phyloP scores from a whole-genome alignment of 2,888 invertebrate genomes.

The Himalopsyche anomala region DNA sequence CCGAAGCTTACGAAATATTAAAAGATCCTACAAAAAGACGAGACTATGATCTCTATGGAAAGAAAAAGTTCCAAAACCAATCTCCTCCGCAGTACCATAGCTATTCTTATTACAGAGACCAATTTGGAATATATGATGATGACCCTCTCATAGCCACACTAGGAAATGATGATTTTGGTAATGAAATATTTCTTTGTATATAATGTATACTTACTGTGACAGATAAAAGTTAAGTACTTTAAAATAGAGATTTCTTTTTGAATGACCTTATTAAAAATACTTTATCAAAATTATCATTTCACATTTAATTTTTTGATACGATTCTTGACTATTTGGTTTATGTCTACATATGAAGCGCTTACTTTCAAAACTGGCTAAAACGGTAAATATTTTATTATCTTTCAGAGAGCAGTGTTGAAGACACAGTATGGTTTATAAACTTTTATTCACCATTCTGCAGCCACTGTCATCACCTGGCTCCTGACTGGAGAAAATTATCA shows the following conservation, averaged over 20 bases:
- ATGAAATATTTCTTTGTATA: slow-evolving; percentile 68
- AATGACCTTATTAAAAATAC: too few species aligned
- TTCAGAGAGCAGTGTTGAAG: slow-evolving; percentile 76
- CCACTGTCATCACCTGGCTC: slow-evolving; percentile 89
- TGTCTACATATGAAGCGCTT: too few species aligned
- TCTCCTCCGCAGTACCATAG: slow-evolving; percentile 83
- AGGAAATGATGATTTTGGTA: slow-evolving; percentile 85
- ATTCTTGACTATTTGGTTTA: too few species aligned
- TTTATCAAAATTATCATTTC: too few species aligned
- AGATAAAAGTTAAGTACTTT: too few species aligned
- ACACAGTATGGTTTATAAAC: slow-evolving; percentile 89
- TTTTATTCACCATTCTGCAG: slow-evolving; percentile 92
- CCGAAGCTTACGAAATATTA: slow-evolving; percentile 90
- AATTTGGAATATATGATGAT: slow-evolving; percentile 91
- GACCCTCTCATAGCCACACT: slow-evolving; percentile 89
- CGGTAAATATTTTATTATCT: slow-evolving; percentile 56
- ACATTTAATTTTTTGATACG: too few species aligned
- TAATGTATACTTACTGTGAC: too few species aligned
- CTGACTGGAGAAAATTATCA: slow-evolving; percentile 88
- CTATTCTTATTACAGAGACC: slow-evolving; percentile 87
- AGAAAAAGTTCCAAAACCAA: slow-evolving; percentile 80
- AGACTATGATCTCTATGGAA: slow-evolving; percentile 88
- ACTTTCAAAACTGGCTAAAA: neutral
- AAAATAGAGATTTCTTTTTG: too few species aligned
- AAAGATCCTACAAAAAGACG: slow-evolving; percentile 88